Conservation (phyloP, 2,113 vertebrate genomes). For the Ictalurus punctatus region DNA sequence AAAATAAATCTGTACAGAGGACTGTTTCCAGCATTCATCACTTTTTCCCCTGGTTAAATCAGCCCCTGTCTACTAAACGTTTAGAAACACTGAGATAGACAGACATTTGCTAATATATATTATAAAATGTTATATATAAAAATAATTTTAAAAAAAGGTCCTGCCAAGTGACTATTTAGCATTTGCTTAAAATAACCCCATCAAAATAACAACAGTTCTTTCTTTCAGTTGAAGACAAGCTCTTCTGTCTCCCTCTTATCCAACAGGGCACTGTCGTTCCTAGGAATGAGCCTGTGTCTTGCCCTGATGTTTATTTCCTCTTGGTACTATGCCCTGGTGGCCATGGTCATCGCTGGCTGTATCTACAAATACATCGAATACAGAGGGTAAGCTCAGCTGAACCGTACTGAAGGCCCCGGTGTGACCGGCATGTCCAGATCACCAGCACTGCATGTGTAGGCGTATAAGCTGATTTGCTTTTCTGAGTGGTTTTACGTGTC, state of each 20-base stretch:
- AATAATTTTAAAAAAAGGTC: neutral
- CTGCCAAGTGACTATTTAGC: neutral
- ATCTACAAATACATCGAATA: slow-evolving; percentile 99
- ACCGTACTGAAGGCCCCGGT: neutral
- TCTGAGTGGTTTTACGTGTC: neutral
- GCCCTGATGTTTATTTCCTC: slow-evolving; percentile 97
- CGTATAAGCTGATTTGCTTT: neutral
- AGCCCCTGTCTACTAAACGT: neutral
- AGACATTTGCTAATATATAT: neutral
- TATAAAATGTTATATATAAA: neutral
- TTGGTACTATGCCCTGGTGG: slow-evolving; percentile 93
- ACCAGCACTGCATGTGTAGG: neutral
- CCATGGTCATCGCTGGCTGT: slow-evolving; percentile 89
- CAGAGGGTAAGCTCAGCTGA: slow-evolving; percentile 81
- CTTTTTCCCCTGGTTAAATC: neutral
- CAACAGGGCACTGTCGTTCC: slow-evolving; percentile 89
- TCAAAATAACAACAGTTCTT: neutral
- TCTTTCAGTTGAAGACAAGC: neutral
- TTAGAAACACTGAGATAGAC: neutral
- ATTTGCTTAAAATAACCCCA: neutral
- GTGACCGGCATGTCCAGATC: neutral
- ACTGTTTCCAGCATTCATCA: too few species aligned
- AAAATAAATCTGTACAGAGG: too few species aligned
- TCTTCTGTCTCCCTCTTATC: slow-evolving; percentile 19
- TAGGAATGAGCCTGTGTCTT: slow-evolving; percentile 96